These are phyloP conservation scores for Achatina immaculata DNA, from an alignment of 1,140 invertebrate genomes.

Conservation along the genomic window DNA sequence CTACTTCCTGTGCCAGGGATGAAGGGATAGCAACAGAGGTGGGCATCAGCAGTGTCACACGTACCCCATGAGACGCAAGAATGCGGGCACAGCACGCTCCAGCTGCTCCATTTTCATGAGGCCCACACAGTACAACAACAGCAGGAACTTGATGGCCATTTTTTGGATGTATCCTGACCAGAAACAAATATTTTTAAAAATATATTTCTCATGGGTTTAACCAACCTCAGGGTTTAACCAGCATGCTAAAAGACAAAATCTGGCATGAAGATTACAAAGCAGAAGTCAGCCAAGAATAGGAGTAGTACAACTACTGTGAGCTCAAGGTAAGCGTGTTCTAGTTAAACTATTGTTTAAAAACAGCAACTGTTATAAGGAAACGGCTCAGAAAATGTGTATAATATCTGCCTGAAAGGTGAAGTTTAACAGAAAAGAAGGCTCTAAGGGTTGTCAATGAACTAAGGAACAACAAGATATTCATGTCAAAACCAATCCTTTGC, in stretches of 20 bases:
- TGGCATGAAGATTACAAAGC: background rate
- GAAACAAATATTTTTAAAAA: conserved; percentile 16
- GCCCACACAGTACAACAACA: conserved; percentile 82
- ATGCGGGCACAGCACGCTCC: conserved; percentile 81
- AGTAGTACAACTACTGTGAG: too few species aligned
- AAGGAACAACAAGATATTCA: too few species aligned
- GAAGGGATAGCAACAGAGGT: conserved; percentile 66
- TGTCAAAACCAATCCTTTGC: too few species aligned
- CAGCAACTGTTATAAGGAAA: too few species aligned
- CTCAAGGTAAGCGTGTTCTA: too few species aligned
- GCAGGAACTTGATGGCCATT: conserved; percentile 86
- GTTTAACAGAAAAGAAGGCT: too few species aligned
- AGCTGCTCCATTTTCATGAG: conserved; percentile 81
- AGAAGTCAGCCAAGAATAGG: background rate
- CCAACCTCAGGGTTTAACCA: background rate
- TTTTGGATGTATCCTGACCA: conserved; percentile 78
- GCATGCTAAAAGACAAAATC: background rate
- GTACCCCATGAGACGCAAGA: conserved; percentile 85
- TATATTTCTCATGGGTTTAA: background rate
- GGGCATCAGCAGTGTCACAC: conserved; percentile 79
- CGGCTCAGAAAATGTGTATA: too few species aligned
- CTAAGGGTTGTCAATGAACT: too few species aligned
- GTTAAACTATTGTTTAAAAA: too few species aligned
- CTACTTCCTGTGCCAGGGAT: conserved; percentile 74
- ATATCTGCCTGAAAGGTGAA: too few species aligned